phyloP scores from a whole-genome alignment of 2,797 vertebrate species.

The Delichon dasypus region DNA sequence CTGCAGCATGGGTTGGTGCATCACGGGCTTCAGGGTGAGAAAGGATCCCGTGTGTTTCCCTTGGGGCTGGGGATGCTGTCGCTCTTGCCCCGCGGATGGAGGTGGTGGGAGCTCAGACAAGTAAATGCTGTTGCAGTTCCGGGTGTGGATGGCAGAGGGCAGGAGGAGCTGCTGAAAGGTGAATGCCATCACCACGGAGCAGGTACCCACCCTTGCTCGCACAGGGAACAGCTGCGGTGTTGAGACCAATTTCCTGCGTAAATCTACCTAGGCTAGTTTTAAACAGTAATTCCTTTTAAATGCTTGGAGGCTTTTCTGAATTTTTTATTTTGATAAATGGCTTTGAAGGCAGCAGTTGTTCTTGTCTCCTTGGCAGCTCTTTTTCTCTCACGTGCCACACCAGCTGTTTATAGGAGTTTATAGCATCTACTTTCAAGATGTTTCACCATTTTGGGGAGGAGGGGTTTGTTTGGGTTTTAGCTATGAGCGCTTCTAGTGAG shows the following conservation, averaged over 20 bases:
- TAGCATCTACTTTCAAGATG: not conserved
- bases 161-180: slow-evolving; percentile 27
- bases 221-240: not conserved
- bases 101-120: not conserved
- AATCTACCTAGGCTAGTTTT: not conserved
- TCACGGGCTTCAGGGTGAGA: not conserved
- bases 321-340: not conserved
- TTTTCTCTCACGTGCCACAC: not conserved
- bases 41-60: not conserved
- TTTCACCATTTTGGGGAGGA: not conserved
- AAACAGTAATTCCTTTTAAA: not conserved
- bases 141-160: slow-evolving; percentile 48
- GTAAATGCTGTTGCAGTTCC: slow-evolving; percentile 20
- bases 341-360: not conserved
- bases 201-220: not conserved
- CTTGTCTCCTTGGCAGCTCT: not conserved
- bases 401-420: not conserved
- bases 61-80: not conserved
- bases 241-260: not conserved
- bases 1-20: not conserved
- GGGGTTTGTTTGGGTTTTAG: not conserved
- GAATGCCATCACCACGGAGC: not conserved
- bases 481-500: not conserved
- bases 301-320: not conserved
- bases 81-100: not conserved